Percentiles rank a stretch among this genome's conserved stretches.
Conservation (phyloP, 2,888 invertebrate species). For the Apeira syringaria region DNA sequence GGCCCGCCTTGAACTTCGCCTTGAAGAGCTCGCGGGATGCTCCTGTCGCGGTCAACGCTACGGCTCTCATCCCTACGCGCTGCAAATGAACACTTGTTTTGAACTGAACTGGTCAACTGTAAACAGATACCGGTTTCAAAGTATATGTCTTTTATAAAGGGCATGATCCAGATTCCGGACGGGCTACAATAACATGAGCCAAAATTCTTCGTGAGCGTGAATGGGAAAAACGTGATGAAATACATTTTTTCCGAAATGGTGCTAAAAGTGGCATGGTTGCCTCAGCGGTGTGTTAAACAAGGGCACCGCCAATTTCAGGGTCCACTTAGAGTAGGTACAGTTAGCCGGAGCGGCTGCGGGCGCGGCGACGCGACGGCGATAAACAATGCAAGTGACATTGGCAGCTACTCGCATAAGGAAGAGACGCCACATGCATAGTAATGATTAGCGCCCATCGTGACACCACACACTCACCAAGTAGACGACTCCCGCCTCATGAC, state of each 20-base stretch:
- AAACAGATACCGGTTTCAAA: slow-evolving; percentile 65
- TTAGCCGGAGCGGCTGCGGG: slow-evolving; percentile 56
- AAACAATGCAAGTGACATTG: slow-evolving; percentile 77
- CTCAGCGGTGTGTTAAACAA: slow-evolving; percentile 58
- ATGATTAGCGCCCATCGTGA: slow-evolving; percentile 49
- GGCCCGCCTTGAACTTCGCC: slow-evolving; percentile 79
- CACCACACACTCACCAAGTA: slow-evolving; percentile 36
- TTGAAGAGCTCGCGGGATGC: slow-evolving; percentile 59
- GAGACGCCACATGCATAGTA: slow-evolving; percentile 70
- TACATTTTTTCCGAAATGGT: slow-evolving; percentile 5
- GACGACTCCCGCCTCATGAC: slow-evolving; percentile 19
- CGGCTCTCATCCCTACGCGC: slow-evolving; percentile 41
- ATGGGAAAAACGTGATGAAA: slow-evolving; percentile 7
- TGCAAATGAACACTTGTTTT: slow-evolving; percentile 44
- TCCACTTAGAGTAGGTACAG: slow-evolving; percentile 69
- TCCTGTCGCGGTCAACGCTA: slow-evolving; percentile 43
- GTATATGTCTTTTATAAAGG: slow-evolving; percentile 55
- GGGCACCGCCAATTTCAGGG: slow-evolving; percentile 82
- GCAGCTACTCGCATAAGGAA: slow-evolving; percentile 80
- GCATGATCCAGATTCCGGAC: slow-evolving; percentile 53
- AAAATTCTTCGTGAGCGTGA: background rate
- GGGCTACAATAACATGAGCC: slow-evolving; percentile 8
- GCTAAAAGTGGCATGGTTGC: no score
- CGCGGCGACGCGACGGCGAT: slow-evolving; percentile 45
- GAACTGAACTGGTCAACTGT: slow-evolving; percentile 47